phyloP scores from a whole-genome alignment of 2,113 vertebrate genomes.

The Scytalopus superciliaris region DNA sequence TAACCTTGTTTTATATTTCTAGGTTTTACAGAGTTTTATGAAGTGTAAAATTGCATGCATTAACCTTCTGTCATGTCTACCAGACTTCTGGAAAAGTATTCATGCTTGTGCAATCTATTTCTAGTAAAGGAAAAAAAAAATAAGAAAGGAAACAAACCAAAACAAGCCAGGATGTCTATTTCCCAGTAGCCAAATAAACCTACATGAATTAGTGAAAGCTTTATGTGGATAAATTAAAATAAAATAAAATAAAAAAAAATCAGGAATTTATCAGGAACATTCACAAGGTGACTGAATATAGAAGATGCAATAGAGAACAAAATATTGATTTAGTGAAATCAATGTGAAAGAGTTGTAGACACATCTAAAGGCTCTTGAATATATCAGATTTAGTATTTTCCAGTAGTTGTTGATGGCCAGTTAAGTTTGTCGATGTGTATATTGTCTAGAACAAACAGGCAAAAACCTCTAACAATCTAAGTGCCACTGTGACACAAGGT shows the following conservation, averaged over 20 bases:
- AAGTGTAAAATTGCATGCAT: slow-evolving; percentile 70
- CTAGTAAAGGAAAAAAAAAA: background rate
- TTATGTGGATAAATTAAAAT: background rate
- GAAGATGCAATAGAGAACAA: background rate
- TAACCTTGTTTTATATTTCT: slow-evolving; percentile 68
- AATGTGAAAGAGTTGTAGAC: background rate
- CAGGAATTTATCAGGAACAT: background rate
- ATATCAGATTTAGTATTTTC: background rate
- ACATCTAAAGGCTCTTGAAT: background rate
- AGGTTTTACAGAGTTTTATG: slow-evolving; percentile 70
- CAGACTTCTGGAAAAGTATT: slow-evolving; percentile 51
- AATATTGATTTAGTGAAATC: background rate
- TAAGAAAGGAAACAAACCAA: background rate
- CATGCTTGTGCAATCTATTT: slow-evolving; percentile 10
- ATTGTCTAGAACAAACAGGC: background rate
- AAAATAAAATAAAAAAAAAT: background rate
- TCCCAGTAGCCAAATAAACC: background rate
- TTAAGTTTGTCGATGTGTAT: background rate
- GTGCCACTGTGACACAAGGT: background rate
- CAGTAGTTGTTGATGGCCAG: background rate
- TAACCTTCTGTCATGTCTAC: slow-evolving; percentile 63
- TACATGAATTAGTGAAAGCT: background rate
- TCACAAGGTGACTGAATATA: background rate
- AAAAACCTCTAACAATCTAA: background rate
- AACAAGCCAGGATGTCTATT: background rate